Base-by-base conservation (phyloP, 2,888 invertebrate genomes). In the Athalia cordata region DNA sequence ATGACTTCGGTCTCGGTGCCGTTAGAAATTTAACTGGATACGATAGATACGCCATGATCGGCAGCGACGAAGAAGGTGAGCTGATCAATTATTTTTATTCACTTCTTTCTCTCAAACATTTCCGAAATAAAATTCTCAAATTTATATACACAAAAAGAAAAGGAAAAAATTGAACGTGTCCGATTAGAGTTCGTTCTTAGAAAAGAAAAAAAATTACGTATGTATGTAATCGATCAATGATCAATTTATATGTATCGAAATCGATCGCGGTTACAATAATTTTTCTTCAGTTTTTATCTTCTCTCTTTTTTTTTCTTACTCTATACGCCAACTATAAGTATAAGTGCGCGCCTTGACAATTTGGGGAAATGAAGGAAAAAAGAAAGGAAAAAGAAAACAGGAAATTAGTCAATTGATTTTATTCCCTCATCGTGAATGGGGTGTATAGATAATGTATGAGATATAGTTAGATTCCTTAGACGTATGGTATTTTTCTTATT, bases 21-120 rank as follows among this genome's bases (percentile, higher is more conserved):
- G 96, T 98, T 87, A 93, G 98, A 82, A 96, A 97, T 85, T 92
- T 99, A 79, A 96, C 96, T 80, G 97, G 97, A 59, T 99, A 96
- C 91, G 97, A 97, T 80, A 93, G 99, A 79, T 99, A 99, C 91
- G 94, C 95, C 82, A 99, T 99, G 98, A 95, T 98, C 82, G 99
- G 99, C 65, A 97, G 96, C 87, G 97, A 98, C 88, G 97, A 97
- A 90, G 97, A 97, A 93, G 98, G 98, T 94, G 89, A 91, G 92
- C 88, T 49, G 43, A 62, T 29, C 29, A 29, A 29, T 29, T 29
- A 29, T 29, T 55, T 4, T 55, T 7, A 9, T 55, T 9, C 29
- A 55, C 4, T 55, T 55, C 6, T 6, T 55, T 29, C 2, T 29
- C 2, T 29, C 29, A 0, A 29, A 29, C 29, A 29, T 29, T 29